A percentile compares a stretch with the other conserved stretches of the same genome.
phyloP scores from a whole-genome alignment of 2,113 vertebrate genomes.

The Marmota flaviventris region DNA sequence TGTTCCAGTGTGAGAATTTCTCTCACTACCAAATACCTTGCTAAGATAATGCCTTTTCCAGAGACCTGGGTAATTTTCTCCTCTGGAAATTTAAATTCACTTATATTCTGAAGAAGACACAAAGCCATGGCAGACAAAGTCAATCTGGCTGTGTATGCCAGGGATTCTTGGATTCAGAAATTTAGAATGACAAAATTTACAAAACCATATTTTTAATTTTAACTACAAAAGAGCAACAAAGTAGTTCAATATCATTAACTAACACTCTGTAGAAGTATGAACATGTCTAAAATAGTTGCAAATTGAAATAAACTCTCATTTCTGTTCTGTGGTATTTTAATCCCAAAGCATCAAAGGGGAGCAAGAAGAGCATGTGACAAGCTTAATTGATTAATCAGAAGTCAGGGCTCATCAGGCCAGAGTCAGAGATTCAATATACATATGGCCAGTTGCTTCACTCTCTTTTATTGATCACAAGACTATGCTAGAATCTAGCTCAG shows the following conservation, averaged over 20 bases:
- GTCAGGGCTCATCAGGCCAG: neutral
- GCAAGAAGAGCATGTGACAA: conserved; percentile 13
- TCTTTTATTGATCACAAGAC: conserved; percentile 17
- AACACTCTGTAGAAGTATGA: neutral
- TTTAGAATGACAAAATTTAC: neutral
- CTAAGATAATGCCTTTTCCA: conserved; percentile 74
- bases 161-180: neutral
- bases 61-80: neutral
- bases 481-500: neutral
- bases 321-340: neutral
- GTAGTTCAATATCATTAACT: neutral
- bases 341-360: neutral
- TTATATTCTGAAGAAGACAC: conserved; percentile 61
- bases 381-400: conserved; percentile 61
- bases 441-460: neutral
- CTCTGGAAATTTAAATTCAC: conserved; percentile 45
- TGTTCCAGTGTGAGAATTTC: conserved; percentile 58
- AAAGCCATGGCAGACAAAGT: conserved; percentile 23
- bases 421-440: conserved; percentile 34
- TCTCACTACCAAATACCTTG: conserved; percentile 47
- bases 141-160: neutral
- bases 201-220: neutral
- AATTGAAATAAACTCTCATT: neutral
- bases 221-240: conserved; percentile 27
- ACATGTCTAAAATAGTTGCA: neutral